Evolutionary conservation across 2,888 invertebrate species (phyloP).

Genomic region (Tillus elongatus): DNA sequence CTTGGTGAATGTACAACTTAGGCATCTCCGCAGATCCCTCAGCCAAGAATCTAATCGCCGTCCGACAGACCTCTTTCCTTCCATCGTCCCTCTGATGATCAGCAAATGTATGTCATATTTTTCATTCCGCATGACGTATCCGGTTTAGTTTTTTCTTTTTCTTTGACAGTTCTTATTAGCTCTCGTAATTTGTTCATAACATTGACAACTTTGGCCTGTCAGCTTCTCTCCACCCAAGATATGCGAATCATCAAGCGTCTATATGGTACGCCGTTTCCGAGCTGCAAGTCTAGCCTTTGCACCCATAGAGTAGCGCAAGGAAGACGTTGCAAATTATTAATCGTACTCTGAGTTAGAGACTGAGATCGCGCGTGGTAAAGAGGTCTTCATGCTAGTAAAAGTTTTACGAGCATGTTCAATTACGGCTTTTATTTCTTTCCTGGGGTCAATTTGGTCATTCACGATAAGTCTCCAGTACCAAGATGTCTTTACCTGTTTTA

Average conservation of each 20-base stretch:
- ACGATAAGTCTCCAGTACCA: too few relatives aligned
- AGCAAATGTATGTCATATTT: background rate
- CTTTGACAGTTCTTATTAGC: background rate
- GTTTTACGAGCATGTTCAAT: too few relatives aligned
- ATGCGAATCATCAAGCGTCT: background rate
- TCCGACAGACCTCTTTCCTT: constrained; percentile 1
- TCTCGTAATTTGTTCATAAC: background rate
- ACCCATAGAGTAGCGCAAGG: background rate
- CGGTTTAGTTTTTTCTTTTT: background rate
- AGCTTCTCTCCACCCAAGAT: background rate
- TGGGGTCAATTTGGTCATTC: too few relatives aligned
- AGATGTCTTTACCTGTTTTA: background rate
- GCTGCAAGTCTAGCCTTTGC: too few relatives aligned
- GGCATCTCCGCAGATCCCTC: background rate
- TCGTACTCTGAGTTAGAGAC: background rate
- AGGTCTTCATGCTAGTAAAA: constrained; percentile 4
- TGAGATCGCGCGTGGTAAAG: background rate
- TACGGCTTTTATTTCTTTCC: too few relatives aligned
- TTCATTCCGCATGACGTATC: background rate
- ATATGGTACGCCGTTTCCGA: too few relatives aligned
- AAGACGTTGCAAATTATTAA: background rate
- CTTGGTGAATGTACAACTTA: background rate
- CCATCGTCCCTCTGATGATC: background rate
- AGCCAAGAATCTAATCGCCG: background rate
- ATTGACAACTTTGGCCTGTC: background rate